Percentiles rank a stretch among this genome's conserved stretches.
Conservation (phyloP, 2,797 vertebrate species). For the Crocodylus rhombifer region DNA sequence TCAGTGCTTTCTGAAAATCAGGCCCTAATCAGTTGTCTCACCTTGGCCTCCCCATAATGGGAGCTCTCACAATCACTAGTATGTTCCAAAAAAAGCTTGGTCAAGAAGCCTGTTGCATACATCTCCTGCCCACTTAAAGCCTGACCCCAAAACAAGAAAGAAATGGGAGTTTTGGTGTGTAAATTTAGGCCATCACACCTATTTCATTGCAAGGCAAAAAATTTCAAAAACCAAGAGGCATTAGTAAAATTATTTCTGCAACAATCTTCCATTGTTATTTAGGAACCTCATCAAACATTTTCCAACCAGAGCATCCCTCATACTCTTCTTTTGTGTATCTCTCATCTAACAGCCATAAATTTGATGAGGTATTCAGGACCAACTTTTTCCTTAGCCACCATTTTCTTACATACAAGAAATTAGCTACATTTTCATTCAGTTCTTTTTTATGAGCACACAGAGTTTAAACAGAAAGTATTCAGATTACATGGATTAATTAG, state of each 20-base stretch:
- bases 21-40: neutral
- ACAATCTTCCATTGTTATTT: neutral
- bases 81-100: neutral
- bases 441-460: constrained; percentile 70
- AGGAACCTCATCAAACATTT: constrained; percentile 19
- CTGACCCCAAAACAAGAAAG: neutral
- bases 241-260: neutral
- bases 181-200: neutral
- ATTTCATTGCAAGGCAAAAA: neutral
- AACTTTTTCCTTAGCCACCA: constrained; percentile 42
- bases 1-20: constrained; percentile 8
- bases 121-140: neutral
- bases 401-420: constrained; percentile 67
- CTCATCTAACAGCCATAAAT: constrained; percentile 1
- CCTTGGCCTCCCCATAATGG: neutral
- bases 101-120: neutral
- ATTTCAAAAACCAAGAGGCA: neutral
- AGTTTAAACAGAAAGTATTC: constrained; percentile 77
- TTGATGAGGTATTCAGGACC: constrained; percentile 11
- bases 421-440: constrained; percentile 66
- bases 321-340: constrained; percentile 47
- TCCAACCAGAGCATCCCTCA: constrained; percentile 3
- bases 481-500: constrained; percentile 81
- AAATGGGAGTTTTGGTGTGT: neutral
- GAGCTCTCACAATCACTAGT: neutral